A percentile compares a stretch with the other conserved stretches of the same genome.
Evolutionary conservation across 2,888 invertebrate species (phyloP).

Genomic region (Trachelus tabidus): DNA sequence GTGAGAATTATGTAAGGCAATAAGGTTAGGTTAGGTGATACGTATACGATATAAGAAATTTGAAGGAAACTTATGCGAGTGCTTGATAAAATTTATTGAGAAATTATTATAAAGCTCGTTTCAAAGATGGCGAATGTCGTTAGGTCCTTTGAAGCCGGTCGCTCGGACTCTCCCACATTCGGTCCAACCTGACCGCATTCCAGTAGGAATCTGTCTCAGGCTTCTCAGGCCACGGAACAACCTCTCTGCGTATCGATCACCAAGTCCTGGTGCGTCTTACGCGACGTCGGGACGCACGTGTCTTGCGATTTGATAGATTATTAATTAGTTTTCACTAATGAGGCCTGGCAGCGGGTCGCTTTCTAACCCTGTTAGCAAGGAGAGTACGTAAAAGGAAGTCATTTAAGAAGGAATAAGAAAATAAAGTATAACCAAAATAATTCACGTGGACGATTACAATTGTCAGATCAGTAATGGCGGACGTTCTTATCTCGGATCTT

Average conservation of each 20-base stretch:
- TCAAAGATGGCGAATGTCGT: slow-evolving; percentile 11
- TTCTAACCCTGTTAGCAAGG: neutral
- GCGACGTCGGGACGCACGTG: neutral
- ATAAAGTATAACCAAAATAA: neutral
- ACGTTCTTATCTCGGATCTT: neutral
- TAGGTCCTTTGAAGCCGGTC: slow-evolving; percentile 10
- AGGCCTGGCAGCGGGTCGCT: neutral
- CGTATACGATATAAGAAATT: neutral
- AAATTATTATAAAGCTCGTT: neutral
- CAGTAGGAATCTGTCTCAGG: slow-evolving; percentile 45
- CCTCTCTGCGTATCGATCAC: neutral
- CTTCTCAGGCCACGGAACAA: slow-evolving; percentile 14
- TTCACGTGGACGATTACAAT: neutral
- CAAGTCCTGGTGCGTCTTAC: neutral
- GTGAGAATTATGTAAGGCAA: neutral
- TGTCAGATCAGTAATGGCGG: neutral
- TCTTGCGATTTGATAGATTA: neutral
- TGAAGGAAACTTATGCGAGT: neutral
- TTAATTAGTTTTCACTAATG: neutral
- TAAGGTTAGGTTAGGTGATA: neutral
- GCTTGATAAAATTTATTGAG: neutral
- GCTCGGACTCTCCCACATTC: slow-evolving; percentile 42
- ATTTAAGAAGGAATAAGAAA: neutral
- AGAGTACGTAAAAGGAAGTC: neutral
- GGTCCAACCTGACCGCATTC: slow-evolving; percentile 54